phyloP scores from a whole-genome alignment of 2,888 invertebrate genomes.

The Terebella lapidaria region DNA sequence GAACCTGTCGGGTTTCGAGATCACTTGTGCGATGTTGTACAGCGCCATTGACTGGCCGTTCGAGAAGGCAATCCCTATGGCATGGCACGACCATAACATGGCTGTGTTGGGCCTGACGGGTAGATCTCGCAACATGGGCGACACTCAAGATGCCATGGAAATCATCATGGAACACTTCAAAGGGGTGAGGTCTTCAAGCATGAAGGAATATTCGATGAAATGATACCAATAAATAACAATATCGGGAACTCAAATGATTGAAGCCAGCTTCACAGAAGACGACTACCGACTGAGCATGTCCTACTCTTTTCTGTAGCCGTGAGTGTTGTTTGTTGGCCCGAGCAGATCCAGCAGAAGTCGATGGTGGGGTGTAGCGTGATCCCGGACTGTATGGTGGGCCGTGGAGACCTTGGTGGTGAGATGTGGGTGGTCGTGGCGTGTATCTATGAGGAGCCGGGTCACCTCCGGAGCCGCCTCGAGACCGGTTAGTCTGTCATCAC shows the following conservation, averaged over 20 bases:
- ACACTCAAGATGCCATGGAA: slow-evolving; percentile 15
- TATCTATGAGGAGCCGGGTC: slow-evolving; percentile 14
- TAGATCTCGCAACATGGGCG: slow-evolving; percentile 9
- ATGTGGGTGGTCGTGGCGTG: slow-evolving; percentile 20
- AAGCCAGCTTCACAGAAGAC: too few relatives aligned
- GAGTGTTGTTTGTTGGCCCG: too few relatives aligned
- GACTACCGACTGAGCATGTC: too few relatives aligned
- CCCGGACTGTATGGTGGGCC: slow-evolving; percentile 12
- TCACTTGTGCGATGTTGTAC: slow-evolving; percentile 18
- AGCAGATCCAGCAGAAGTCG: background rate
- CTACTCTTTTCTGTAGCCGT: too few relatives aligned
- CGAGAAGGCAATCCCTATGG: background rate
- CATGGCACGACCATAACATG: slow-evolving; percentile 2
- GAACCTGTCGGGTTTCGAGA: slow-evolving; percentile 25
- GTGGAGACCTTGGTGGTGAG: background rate
- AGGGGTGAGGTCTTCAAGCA: too few relatives aligned
- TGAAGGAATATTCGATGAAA: background rate
- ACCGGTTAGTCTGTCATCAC: too few relatives aligned
- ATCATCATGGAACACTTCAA: slow-evolving; percentile 13
- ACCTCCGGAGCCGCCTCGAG: too few relatives aligned
- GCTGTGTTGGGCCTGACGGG: slow-evolving; percentile 13
- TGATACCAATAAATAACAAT: background rate
- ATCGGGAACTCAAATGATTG: too few relatives aligned
- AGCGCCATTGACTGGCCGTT: slow-evolving; percentile 15
- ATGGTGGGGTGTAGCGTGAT: slow-evolving; percentile 20